Evolutionary conservation across 2,113 vertebrate species (phyloP), one percentile per base, ranked within the genome.

Genomic region (Thomomys bottae): DNA sequence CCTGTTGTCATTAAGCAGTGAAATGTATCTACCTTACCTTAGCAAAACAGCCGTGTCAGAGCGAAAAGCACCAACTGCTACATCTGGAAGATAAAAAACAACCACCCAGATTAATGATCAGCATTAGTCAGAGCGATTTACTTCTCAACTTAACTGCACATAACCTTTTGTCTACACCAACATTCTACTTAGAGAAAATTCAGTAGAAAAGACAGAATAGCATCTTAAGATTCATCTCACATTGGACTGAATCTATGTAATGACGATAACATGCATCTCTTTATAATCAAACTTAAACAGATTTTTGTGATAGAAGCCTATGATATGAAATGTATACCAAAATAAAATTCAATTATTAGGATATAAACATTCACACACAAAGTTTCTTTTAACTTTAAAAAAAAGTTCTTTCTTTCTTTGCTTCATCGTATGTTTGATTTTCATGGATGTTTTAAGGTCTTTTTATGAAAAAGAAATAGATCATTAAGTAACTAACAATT

Each of bases 21-120:
- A 95, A 95, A 97, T 0, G 0, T 14, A 94, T 80, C 71, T 89
- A 5, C 81, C 98, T 98, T 96, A 99, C 99, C 99, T 99, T 91
- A 99, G 97, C 84, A 99, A 95, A 66, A 99, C 98, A 14, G 98
- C 99, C 63, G 98, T 98, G 96, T 99, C 97, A 0, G 99, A 99
- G 30, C 98, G 98, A 96, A 99, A 99, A 6, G 99, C 99, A 89
- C 99, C 99, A 59, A 99, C 98, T 0, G 99, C 99, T 89, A 99
- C 96, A 97, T 99, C 99, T 99, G 98, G 45, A 95, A 38, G 78
- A 77, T n/a, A 24, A 89, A 94, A 70, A 15, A 90, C 34, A 96
- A 73, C 87, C 76, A 82, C 14, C 88, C 0, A 89, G n/a, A 97
- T 94, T 91, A 90, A 94, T 95, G 84, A 94, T 30, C 17, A 86